Evolutionary conservation across 2,888 invertebrate genomes (phyloP).

Genomic region (Alentia gelatinosa): DNA sequence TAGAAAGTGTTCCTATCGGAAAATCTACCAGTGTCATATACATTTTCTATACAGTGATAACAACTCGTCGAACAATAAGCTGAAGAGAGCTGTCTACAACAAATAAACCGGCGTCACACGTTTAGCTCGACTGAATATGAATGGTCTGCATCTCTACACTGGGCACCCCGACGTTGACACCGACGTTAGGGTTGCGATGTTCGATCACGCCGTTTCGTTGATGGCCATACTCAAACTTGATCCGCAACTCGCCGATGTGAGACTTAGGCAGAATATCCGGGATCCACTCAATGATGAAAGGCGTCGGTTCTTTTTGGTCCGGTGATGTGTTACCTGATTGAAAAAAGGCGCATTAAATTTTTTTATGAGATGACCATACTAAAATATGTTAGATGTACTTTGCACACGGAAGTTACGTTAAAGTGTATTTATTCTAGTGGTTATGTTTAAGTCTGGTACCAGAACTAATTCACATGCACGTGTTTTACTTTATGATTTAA

Average conservation of each 20-base stretch:
- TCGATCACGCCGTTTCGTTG: constrained; percentile 83
- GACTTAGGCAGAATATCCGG: constrained; percentile 87
- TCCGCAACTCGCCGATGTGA: constrained; percentile 87
- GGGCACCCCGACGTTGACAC: neutral
- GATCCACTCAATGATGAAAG: constrained; percentile 89
- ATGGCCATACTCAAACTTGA: constrained; percentile 88
- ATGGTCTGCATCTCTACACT: constrained; percentile 11
- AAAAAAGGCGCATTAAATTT: neutral
- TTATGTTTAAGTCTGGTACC: too few species aligned
- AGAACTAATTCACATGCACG: too few species aligned
- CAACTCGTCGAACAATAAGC: neutral
- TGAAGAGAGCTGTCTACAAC: neutral
- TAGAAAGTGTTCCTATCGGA: too few species aligned
- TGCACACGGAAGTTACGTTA: too few species aligned
- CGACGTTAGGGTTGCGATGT: constrained; percentile 62
- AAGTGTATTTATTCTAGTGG: too few species aligned
- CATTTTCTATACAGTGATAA: too few species aligned
- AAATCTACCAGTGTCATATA: too few species aligned
- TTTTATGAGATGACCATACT: too few species aligned
- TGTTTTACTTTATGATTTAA: too few species aligned
- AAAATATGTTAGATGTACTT: too few species aligned
- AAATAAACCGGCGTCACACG: neutral
- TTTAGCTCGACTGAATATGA: constrained; percentile 2
- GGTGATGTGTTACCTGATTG: constrained; percentile 82
- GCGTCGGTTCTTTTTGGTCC: constrained; percentile 84